Conservation (phyloP, 2,113 vertebrate genomes). For the Coryphaenoides rupestris region DNA sequence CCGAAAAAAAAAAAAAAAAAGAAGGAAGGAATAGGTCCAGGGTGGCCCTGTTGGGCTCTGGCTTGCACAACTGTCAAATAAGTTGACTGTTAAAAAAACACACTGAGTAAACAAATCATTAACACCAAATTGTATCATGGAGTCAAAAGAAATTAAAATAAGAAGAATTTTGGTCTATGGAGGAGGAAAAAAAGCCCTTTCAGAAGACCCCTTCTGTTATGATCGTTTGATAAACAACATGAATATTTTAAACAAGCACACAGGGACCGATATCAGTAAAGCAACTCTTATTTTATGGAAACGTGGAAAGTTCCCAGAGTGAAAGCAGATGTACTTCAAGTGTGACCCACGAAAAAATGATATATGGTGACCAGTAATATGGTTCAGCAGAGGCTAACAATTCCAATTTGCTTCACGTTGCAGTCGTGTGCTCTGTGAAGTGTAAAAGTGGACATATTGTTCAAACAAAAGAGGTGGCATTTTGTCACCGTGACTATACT, state of each 20-base stretch:
- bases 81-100: slow-evolving; percentile 67
- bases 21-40: slow-evolving; percentile 16
- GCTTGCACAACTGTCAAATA: slow-evolving; percentile 79
- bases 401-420: slow-evolving; percentile 96
- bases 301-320: slow-evolving; percentile 88
- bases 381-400: slow-evolving; percentile 86
- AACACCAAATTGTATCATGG: slow-evolving; percentile 47
- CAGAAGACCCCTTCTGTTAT: slow-evolving; percentile 11
- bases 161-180: too few species aligned
- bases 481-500: slow-evolving; percentile 30
- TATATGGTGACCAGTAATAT: slow-evolving; percentile 88
- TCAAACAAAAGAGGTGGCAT: slow-evolving; percentile 84
- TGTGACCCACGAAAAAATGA: slow-evolving; percentile 90
- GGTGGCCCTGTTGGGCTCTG: slow-evolving; percentile 59
- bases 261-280: slow-evolving; percentile 59
- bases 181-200: too few species aligned
- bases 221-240: slow-evolving; percentile 31
- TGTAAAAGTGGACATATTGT: slow-evolving; percentile 86
- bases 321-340: slow-evolving; percentile 95
- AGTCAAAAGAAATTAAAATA: slow-evolving; percentile 35
- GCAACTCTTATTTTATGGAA: slow-evolving; percentile 80
- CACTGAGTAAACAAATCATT: slow-evolving; percentile 72
- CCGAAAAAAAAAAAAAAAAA: slow-evolving; percentile 35
- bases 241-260: slow-evolving; percentile 44
- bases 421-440: slow-evolving; percentile 85